phyloP scores from a whole-genome alignment of 1,140 invertebrate genomes.

The Protaetia brevitarsis region DNA sequence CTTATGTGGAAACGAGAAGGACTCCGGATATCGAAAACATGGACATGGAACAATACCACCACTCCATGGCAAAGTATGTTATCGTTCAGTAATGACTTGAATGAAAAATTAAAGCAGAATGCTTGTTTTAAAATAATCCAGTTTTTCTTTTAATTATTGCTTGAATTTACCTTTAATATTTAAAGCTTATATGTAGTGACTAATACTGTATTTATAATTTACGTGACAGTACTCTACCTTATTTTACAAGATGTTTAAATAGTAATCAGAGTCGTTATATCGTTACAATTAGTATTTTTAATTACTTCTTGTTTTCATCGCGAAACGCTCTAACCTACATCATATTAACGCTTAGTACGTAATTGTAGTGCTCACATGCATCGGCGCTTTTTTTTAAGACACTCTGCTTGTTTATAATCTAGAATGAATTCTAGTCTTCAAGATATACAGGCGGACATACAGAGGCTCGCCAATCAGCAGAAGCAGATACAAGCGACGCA shows the following conservation, averaged over 20 bases:
- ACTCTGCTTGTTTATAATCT: conserved; percentile 28
- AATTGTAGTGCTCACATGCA: conserved; percentile 7
- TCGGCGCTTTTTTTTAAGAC: conserved; percentile 7
- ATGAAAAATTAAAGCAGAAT: no score
- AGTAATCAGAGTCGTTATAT: no score
- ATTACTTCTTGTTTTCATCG: neutral
- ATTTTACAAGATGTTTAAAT: no score
- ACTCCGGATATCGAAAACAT: conserved; percentile 77
- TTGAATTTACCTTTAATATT: no score
- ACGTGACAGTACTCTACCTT: no score
- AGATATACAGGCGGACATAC: conserved; percentile 90
- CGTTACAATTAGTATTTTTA: neutral
- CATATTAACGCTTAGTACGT: neutral
- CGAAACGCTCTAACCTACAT: neutral
- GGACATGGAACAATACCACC: conserved; percentile 83
- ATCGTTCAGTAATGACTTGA: neutral
- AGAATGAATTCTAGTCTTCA: conserved; percentile 88
- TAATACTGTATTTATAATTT: no score
- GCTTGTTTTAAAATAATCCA: no score
- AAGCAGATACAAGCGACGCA: conserved; percentile 74
- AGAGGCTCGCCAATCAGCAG: conserved; percentile 81
- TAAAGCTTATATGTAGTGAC: no score
- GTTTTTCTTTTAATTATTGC: no score
- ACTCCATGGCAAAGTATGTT: conserved; percentile 76
- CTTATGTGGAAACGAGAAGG: conserved; percentile 63